Percentiles rank a stretch among this genome's conserved stretches.
Conservation (phyloP, 2,113 vertebrate species). For the Xyliphius kryptos region DNA sequence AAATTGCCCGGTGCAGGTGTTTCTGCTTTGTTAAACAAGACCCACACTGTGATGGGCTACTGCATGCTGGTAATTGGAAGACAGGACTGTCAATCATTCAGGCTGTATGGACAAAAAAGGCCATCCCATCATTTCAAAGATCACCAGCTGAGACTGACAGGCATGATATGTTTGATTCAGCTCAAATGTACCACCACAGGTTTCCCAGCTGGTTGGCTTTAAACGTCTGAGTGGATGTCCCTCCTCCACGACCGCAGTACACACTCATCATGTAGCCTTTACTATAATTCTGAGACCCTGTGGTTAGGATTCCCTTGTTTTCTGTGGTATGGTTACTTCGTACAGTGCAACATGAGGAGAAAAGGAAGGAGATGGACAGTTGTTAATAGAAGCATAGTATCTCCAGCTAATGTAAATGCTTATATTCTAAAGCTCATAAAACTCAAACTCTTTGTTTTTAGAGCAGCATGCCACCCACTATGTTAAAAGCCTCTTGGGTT, state of each 20-base stretch:
- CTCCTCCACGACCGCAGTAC: background rate
- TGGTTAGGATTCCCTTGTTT: conserved; percentile 52
- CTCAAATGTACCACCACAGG: conserved; percentile 31
- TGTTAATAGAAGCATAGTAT: conserved; percentile 21
- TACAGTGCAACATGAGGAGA: conserved; percentile 1
- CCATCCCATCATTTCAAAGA: conserved; percentile 36
- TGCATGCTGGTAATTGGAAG: conserved; percentile 48
- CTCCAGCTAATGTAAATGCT: conserved; percentile 48
- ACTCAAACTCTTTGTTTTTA: conserved; percentile 4
- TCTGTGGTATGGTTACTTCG: conserved; percentile 40
- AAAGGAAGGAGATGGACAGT: conserved; percentile 10
- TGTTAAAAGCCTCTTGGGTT: conserved; percentile 42
- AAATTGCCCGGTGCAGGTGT: conserved; percentile 39
- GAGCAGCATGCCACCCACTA: conserved; percentile 45
- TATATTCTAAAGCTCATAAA: conserved; percentile 38
- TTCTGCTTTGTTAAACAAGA: conserved; percentile 31
- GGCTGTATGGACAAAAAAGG: conserved; percentile 46
- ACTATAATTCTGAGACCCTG: conserved; percentile 24
- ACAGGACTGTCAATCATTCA: conserved; percentile 39
- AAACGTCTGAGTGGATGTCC: background rate
- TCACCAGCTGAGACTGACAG: conserved; percentile 57
- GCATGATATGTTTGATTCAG: conserved; percentile 41
- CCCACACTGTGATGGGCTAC: conserved; percentile 27
- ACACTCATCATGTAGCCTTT: background rate
- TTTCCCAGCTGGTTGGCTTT: conserved; percentile 47